Evolutionary conservation across 2,113 vertebrate genomes (phyloP).

Genomic region (Lasiurus borealis): DNA sequence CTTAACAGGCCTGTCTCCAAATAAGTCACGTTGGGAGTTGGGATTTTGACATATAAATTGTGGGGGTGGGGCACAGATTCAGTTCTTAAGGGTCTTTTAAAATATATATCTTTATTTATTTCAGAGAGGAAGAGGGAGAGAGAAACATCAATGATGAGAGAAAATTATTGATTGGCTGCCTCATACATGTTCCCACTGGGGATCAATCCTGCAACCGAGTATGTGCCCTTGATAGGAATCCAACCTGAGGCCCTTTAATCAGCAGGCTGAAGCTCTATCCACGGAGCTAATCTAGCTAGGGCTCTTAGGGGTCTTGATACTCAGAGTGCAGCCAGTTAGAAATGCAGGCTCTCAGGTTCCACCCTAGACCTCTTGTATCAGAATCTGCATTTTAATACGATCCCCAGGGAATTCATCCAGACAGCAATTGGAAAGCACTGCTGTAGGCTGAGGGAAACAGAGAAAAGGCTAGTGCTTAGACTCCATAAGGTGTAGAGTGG

Average conservation of each 20-base stretch:
- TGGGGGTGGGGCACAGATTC: background rate
- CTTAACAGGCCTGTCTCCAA: background rate
- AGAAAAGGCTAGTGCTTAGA: background rate
- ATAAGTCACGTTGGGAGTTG: background rate
- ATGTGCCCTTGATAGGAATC: too few species aligned
- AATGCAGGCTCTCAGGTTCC: background rate
- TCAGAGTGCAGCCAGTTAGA: background rate
- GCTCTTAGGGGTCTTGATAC: background rate
- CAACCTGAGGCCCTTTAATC: too few species aligned
- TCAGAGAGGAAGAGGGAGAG: too few species aligned
- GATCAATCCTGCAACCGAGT: too few species aligned
- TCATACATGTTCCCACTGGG: too few species aligned
- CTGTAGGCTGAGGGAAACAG: background rate
- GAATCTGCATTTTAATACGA: constrained; percentile 11
- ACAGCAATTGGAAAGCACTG: background rate
- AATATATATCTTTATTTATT: too few species aligned
- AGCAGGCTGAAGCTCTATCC: too few species aligned
- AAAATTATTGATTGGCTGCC: too few species aligned
- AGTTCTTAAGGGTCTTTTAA: background rate
- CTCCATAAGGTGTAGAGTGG: background rate
- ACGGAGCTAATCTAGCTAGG: too few species aligned
- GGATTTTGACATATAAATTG: background rate
- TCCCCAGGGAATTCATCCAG: background rate
- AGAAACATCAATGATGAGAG: too few species aligned
- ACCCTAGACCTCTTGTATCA: background rate